phyloP scores from a whole-genome alignment of 2,888 invertebrate genomes.

The Troides aeacus region DNA sequence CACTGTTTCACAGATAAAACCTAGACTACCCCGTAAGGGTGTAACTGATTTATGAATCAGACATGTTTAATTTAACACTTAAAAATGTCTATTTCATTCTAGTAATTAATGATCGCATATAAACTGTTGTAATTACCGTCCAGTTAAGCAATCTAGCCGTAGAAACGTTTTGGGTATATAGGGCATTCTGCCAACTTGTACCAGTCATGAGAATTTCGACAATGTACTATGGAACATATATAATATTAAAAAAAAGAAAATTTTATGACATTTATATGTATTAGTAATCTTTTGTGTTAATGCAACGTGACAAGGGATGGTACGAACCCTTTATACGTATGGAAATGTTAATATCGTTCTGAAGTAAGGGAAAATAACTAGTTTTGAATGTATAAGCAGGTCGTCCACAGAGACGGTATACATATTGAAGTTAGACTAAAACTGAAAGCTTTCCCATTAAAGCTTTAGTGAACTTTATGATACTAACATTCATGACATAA shows the following conservation, averaged over 20 bases:
- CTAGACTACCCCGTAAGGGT: not conserved
- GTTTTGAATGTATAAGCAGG: too few relatives aligned
- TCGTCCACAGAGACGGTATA: too few relatives aligned
- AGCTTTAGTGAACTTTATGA: too few relatives aligned
- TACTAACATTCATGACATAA: too few relatives aligned
- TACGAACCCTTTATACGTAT: too few relatives aligned
- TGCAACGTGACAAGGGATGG: too few relatives aligned
- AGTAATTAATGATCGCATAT: not conserved
- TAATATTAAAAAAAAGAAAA: not conserved
- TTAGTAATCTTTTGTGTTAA: not conserved
- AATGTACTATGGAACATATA: not conserved
- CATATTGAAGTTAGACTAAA: too few relatives aligned
- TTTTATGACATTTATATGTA: not conserved
- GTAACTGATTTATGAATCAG: not conserved
- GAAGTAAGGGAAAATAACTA: too few relatives aligned
- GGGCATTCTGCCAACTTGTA: not conserved
- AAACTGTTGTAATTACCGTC: not conserved
- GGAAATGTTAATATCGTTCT: too few relatives aligned
- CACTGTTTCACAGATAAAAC: too few relatives aligned
- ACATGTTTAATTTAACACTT: not conserved
- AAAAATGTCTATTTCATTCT: not conserved
- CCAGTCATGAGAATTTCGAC: not conserved
- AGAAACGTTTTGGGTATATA: not conserved
- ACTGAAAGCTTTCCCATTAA: too few relatives aligned
- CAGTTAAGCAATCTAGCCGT: not conserved